These are phyloP conservation scores for Hylaeus volcanicus DNA, from an alignment of 1,140 invertebrate genomes.

Conservation along the genomic window DNA sequence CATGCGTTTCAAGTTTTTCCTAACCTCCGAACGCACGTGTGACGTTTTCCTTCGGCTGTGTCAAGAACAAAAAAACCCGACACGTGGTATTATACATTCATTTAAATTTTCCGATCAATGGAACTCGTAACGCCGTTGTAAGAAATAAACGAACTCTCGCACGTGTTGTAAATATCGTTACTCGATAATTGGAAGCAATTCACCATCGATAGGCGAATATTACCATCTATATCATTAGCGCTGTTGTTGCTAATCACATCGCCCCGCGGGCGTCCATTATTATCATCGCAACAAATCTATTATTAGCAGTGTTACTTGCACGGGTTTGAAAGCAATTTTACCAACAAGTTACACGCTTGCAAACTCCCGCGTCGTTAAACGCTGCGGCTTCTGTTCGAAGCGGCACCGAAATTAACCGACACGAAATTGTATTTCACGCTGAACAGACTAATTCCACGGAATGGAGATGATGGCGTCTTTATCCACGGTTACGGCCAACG, in stretches of 20 bases:
- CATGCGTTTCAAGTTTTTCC: not conserved
- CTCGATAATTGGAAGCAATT: not conserved
- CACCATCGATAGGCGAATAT: not conserved
- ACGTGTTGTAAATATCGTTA: not conserved
- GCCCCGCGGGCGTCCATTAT: not conserved
- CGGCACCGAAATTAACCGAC: conserved; percentile 27
- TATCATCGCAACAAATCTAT: conserved; percentile 4
- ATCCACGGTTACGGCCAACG: conserved; percentile 8
- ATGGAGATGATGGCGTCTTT: conserved; percentile 42
- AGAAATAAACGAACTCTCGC: not conserved
- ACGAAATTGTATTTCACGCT: conserved; percentile 36
- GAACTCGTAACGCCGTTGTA: not conserved
- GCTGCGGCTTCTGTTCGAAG: conserved; percentile 14
- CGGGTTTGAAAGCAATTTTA: conserved; percentile 8
- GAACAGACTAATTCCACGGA: conserved; percentile 32
- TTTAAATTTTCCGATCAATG: not conserved
- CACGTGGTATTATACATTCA: too few species aligned
- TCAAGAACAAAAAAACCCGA: too few species aligned
- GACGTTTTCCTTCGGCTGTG: too few species aligned
- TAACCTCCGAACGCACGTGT: not conserved
- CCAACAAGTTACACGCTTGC: conserved; percentile 21
- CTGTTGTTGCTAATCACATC: not conserved
- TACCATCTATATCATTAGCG: not conserved
- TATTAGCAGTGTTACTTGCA: not conserved
- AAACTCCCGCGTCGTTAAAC: conserved; percentile 16